Evolutionary conservation across 2,113 vertebrate species (phyloP), one percentile per base, ranked within the genome.

Genomic region (Lampris incognitus): DNA sequence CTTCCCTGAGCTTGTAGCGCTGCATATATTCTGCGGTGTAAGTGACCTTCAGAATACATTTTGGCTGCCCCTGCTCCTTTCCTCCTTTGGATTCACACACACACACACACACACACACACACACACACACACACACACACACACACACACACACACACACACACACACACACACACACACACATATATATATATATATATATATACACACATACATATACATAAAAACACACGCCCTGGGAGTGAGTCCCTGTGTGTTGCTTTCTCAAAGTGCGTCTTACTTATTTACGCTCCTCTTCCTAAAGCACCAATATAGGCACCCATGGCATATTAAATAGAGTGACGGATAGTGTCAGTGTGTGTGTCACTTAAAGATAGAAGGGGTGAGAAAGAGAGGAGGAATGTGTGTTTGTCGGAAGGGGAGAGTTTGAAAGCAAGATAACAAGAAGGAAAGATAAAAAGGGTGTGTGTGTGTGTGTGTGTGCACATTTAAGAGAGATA

Each of bases 11-110:
- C 85, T 85, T 81, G 80, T 89, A 79, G 75, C 65, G 54, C 86
- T 89, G 86, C 76, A 84, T 78, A 70, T 36, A 64, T 91, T 92
- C 85, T 79, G 87, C 87, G 78, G 85, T 88, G 65, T 59, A 54
- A 83, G 84, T 93, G 92, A 93, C 93, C 93, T 93, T 94, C 91
- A 91, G 85, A 88, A 76, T 80, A 10, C 63, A 84, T 89, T 86
- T 87, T 74, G 83, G 85, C 74, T 77, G 55, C 66, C 72, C 71
- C 65, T 40, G 63, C 78, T 79, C 69, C 63, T 71, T 59, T 82
- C 73, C 9, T 80, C 50, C 42, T 58, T 61, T n/a, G 58, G 40
- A 60, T 67, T 57, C 62, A 38, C 72, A 36, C 72, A 70, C 9
- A 61, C 64, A 40, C 1, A 9, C 66, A 52, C 52, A 40, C 56